Evolutionary conservation across 2,113 vertebrate species (phyloP).

Genomic region (Benitochromis conjunctus): DNA sequence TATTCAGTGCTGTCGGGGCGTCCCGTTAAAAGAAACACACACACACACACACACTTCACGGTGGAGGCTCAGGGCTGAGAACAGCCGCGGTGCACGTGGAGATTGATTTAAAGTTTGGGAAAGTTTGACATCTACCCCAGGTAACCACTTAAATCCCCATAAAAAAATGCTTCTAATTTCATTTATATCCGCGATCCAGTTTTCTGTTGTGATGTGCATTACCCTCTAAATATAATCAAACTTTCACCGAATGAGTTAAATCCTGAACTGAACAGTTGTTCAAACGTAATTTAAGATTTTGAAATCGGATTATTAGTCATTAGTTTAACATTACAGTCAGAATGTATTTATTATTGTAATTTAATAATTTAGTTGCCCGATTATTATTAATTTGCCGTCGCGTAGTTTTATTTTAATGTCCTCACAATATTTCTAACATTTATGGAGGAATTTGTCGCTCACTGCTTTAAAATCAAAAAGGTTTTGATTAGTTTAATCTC

Average conservation of each 20-base stretch:
- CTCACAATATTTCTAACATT: not conserved
- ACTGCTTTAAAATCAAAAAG: not conserved
- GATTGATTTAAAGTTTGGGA: not conserved
- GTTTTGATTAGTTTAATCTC: not conserved
- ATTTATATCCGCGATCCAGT: not conserved
- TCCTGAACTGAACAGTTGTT: not conserved
- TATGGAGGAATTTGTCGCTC: not conserved
- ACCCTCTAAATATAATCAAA: accelerated
- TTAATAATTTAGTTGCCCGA: accelerated
- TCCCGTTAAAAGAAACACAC: not conserved
- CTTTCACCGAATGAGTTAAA: not conserved
- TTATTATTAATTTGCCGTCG: not conserved
- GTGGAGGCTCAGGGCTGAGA: not conserved
- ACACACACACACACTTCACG: not conserved
- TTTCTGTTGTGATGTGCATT: not conserved
- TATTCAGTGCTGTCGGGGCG: not conserved
- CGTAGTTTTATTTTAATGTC: not conserved
- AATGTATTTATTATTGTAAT: not conserved
- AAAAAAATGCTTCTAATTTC: not conserved
- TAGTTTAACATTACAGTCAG: not conserved
- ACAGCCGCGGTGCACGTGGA: not conserved
- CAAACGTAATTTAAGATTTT: not conserved
- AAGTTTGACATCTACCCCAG: not conserved
- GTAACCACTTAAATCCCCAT: not conserved
- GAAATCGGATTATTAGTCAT: not conserved